Evolutionary conservation across 2,888 invertebrate species (phyloP).

Genomic region (Dinocampus coccinellae): DNA sequence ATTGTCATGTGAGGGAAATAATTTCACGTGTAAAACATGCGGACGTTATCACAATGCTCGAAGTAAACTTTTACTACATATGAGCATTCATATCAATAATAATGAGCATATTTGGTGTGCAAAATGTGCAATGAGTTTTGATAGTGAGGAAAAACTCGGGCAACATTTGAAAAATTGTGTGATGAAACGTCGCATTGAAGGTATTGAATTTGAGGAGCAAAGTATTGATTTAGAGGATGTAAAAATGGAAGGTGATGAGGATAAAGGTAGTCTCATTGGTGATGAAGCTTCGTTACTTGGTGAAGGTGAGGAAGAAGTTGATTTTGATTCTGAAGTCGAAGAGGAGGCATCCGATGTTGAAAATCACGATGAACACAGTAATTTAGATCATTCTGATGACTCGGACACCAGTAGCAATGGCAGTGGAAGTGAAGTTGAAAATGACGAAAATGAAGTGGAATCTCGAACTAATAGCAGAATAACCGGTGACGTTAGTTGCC

Average conservation of each 20-base stretch:
- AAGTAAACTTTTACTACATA: conserved; percentile 72
- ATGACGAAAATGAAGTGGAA: conserved; percentile 48
- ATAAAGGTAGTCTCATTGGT: conserved; percentile 54
- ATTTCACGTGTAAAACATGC: conserved; percentile 73
- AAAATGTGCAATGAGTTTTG: conserved; percentile 60
- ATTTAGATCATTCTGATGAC: conserved; percentile 43
- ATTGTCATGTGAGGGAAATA: conserved; percentile 72
- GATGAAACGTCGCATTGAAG: conserved; percentile 49
- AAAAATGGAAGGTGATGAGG: conserved; percentile 50
- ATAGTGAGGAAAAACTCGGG: conserved; percentile 55
- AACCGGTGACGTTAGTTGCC: conserved; percentile 50
- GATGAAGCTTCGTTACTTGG: conserved; percentile 48
- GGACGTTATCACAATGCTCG: conserved; percentile 74
- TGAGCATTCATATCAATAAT: conserved; percentile 73
- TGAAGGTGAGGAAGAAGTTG: conserved; percentile 51
- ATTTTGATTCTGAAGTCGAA: conserved; percentile 49
- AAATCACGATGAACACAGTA: conserved; percentile 34
- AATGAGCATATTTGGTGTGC: conserved; percentile 58
- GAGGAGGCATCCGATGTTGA: conserved; percentile 46
- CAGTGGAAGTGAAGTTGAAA: conserved; percentile 23
- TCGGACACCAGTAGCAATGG: conserved; percentile 36
- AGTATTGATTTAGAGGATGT: conserved; percentile 49
- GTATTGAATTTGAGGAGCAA: conserved; percentile 47
- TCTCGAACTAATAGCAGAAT: conserved; percentile 48
- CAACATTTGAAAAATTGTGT: conserved; percentile 57